Base-by-base conservation (phyloP, 2,113 vertebrate genomes). In the Sylvietta virens region DNA sequence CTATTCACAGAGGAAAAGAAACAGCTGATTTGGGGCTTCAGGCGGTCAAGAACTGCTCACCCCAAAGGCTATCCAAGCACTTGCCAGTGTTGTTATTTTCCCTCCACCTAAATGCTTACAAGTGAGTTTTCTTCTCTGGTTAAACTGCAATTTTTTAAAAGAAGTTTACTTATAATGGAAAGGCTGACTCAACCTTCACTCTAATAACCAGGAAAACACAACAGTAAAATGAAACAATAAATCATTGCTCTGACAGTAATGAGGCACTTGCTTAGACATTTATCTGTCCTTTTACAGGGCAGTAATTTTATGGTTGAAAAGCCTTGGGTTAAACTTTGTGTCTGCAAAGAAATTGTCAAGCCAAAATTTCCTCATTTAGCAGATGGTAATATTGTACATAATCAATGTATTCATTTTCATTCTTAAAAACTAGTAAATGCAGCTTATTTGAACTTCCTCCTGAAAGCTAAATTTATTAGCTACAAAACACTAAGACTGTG, bases 381-480 rank as follows among this genome's bases (percentile, higher is more conserved):
- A 93, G 76, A 97, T 15, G 24, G 88, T 35, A 95, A 91, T 57
- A 61, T 61, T 86, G 61, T 80, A 91, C 20, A 33, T 88, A 93
- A 96, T 90, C 88, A 97, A 88, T 91, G 30, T 39, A 47, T 80
- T 67, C 13, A 67, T 81, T 95, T 94, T 86, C 70, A 87, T 86
- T 93, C 91, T 94, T 93, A 88, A 71, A 93, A 94, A 58, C 57
- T 77, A 78, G 76, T 76, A 92, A 94, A 92, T 94, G 74, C 45
- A 90, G 42, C 66, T 94, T 89, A 85, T 62, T 80, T 80, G 66
- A 95, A 85, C 83, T 95, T 88, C 71, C 16, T 85, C 60, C 37
- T 91, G 76, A 96, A 94, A 96, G 35, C 14, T 60, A 78, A 89
- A 90, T 95, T 96, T 96, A 94, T 96, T 97, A 89, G 92, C 84